Conservation (phyloP, 2,797 vertebrate genomes). For the Acrossocheilus fasciatus region DNA sequence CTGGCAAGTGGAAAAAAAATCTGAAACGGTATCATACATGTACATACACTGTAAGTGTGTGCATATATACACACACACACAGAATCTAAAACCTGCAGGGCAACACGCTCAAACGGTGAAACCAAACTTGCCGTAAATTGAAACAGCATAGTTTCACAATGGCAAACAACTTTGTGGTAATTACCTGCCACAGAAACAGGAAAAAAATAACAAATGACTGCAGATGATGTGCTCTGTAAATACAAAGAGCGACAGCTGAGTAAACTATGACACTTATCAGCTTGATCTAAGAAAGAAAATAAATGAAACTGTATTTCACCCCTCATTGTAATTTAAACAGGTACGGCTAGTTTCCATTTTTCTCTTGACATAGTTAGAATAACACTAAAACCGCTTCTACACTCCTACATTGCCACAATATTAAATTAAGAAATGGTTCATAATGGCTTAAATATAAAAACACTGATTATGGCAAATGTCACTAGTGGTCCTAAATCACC, state of each 20-base stretch:
- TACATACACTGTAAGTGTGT: not conserved
- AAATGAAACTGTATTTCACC: not conserved
- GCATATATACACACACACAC: too few relatives aligned
- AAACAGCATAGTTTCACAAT: constrained; percentile 26
- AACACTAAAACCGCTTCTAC: not conserved
- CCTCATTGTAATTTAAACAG: not conserved
- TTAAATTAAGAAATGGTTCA: not conserved
- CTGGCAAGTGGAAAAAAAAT: too few relatives aligned
- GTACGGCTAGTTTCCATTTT: not conserved
- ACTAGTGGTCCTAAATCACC: not conserved
- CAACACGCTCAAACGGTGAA: not conserved
- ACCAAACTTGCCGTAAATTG: constrained; percentile 1
- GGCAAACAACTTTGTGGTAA: not conserved
- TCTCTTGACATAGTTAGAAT: not conserved
- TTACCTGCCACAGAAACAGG: constrained; percentile 3
- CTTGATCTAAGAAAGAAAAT: not conserved
- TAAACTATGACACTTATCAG: not conserved
- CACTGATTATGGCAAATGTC: not conserved
- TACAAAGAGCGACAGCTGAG: not conserved
- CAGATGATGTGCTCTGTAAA: not conserved
- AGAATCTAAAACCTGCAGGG: not conserved
- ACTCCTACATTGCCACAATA: too few relatives aligned
- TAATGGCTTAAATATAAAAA: not conserved
- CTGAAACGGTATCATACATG: not conserved
- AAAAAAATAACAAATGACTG: constrained; percentile 2